phyloP scores from a whole-genome alignment of 2,113 vertebrate species.

The Microcebus griseorufus region DNA sequence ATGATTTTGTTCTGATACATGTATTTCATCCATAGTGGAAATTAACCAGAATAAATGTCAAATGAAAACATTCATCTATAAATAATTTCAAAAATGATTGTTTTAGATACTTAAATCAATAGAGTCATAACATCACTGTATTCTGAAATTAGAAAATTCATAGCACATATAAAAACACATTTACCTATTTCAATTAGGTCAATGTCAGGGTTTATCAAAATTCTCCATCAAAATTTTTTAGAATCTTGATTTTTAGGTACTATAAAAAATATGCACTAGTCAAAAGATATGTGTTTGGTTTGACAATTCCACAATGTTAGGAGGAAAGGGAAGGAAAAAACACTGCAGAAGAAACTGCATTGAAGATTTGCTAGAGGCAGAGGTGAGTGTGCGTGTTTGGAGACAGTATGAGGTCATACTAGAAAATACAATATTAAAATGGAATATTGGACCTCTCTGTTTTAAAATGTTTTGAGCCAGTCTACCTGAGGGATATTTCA shows the following conservation, averaged over 20 bases:
- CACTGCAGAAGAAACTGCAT: background rate
- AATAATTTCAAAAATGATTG: conserved; percentile 63
- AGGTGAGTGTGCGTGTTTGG: background rate
- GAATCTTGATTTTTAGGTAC: conserved; percentile 76
- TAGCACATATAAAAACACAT: conserved; percentile 78
- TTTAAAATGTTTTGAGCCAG: background rate
- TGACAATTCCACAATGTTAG: conserved; percentile 76
- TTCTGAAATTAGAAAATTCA: conserved; percentile 79
- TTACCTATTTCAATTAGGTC: conserved; percentile 75
- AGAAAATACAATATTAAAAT: background rate
- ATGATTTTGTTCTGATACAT: conserved; percentile 18
- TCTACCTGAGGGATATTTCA: background rate
- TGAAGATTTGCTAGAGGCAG: background rate
- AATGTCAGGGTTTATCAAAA: conserved; percentile 80
- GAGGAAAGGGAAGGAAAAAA: conserved; percentile 44
- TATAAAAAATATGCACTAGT: conserved; percentile 75
- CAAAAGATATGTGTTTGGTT: conserved; percentile 67
- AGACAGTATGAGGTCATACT: background rate
- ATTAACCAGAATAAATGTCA: conserved; percentile 33
- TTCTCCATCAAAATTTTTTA: conserved; percentile 68
- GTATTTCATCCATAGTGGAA: conserved; percentile 42
- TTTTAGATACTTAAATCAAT: conserved; percentile 31
- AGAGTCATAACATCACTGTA: background rate
- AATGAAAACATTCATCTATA: conserved; percentile 53
- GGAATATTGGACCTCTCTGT: background rate